A percentile compares a stretch with the other conserved stretches of the same genome.
Conservation (phyloP, 2,113 vertebrate species). For the Phocoena sinus region DNA sequence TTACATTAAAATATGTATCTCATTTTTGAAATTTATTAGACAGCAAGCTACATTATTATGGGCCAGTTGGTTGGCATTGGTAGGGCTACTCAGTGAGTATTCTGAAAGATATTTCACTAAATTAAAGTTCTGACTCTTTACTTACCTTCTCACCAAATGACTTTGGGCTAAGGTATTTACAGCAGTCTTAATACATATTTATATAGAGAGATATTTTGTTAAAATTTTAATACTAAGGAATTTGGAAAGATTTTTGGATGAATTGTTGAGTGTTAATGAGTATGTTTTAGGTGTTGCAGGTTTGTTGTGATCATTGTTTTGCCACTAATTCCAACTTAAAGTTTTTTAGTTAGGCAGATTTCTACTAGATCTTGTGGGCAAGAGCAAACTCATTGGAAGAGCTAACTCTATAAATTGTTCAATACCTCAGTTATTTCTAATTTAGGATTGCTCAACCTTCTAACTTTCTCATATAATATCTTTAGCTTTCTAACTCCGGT, state of each 20-base stretch:
- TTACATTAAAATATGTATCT: constrained; percentile 41
- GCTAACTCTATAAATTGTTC: background rate
- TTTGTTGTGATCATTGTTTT: background rate
- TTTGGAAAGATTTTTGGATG: background rate
- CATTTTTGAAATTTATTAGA: constrained; percentile 25
- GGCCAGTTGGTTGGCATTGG: background rate
- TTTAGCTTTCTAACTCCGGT: background rate
- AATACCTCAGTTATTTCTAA: background rate
- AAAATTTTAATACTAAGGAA: background rate
- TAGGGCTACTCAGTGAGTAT: background rate
- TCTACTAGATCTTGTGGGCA: background rate
- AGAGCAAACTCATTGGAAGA: background rate
- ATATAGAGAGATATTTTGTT: background rate
- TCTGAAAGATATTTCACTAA: background rate
- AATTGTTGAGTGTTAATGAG: background rate
- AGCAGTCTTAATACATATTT: background rate
- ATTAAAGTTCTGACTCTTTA: constrained; percentile 18
- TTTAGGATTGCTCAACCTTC: background rate
- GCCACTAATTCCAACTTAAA: background rate
- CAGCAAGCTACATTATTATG: background rate
- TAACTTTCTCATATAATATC: background rate
- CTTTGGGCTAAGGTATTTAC: background rate
- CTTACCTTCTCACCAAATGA: background rate
- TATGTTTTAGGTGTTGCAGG: background rate
- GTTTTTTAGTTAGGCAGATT: background rate